These are phyloP conservation scores for Seira sanloemensis DNA, from an alignment of 2,888 invertebrate genomes.

Conservation along the genomic window DNA sequence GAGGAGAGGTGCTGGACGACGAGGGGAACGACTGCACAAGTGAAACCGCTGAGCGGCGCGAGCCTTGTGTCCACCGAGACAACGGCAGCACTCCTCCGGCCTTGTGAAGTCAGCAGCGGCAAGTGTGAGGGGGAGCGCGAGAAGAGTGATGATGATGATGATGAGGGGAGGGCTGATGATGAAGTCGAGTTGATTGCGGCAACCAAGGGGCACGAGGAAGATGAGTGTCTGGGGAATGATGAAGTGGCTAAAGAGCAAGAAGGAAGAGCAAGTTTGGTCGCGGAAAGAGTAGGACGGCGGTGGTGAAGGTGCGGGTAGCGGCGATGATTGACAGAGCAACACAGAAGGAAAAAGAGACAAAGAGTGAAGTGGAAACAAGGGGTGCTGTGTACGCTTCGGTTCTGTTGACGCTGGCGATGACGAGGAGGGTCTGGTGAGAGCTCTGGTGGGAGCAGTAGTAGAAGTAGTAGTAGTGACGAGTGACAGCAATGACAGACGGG, in stretches of 20 bases:
- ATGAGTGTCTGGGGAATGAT: too few species aligned
- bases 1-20: background rate
- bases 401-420: constrained; percentile 12
- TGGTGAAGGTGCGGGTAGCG: background rate
- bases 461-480: constrained; percentile 1
- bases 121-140: background rate
- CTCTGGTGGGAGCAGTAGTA: background rate
- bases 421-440: constrained; percentile 26
- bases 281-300: constrained; percentile 21
- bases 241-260: background rate
- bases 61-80: background rate
- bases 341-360: constrained; percentile 8
- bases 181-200: too few species aligned
- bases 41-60: background rate
- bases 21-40: background rate
- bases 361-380: background rate
- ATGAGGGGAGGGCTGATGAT: too few species aligned
- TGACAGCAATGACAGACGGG: constrained; percentile 12
- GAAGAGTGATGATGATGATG: background rate
- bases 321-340: background rate
- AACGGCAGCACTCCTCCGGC: background rate
- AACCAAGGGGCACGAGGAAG: too few species aligned
- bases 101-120: constrained; percentile 2
- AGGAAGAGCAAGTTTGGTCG: constrained; percentile 13
- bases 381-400: background rate